These are phyloP conservation scores for Brachyptera risi DNA, from an alignment of 2,888 invertebrate genomes.

Conservation along the genomic window DNA sequence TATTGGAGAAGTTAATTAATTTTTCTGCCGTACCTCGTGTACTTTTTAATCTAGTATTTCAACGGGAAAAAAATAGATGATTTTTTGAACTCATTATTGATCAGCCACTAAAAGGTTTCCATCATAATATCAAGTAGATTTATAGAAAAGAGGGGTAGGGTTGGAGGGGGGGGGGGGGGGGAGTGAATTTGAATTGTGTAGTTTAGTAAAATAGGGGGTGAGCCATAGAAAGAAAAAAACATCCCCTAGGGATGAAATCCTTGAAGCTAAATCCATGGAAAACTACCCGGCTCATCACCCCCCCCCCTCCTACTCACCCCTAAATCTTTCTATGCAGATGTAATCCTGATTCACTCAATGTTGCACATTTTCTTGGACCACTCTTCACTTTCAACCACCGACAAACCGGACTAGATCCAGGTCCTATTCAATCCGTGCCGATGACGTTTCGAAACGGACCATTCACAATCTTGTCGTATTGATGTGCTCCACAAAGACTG, in stretches of 20 bases:
- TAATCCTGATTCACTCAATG: constrained; percentile 6
- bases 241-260: constrained; percentile 1
- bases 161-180: neutral
- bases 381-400: neutral
- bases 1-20: constrained; percentile 16
- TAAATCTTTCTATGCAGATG: neutral
- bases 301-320: neutral
- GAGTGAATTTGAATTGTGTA: constrained; percentile 18
- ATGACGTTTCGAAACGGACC: too few species aligned
- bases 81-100: constrained; percentile 15
- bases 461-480: too few species aligned
- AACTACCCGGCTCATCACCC: constrained; percentile 6
- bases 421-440: too few species aligned
- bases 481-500: too few species aligned
- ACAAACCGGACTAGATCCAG: too few species aligned
- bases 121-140: constrained; percentile 10
- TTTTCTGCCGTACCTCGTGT: constrained; percentile 2
- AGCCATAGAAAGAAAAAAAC: neutral
- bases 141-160: too few species aligned
- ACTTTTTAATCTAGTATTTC: constrained; percentile 1
- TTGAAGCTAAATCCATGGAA: constrained; percentile 7
- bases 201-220: constrained; percentile 15
- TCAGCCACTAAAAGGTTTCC: constrained; percentile 15
- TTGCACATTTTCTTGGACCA: neutral
- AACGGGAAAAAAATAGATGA: constrained; percentile 2